A percentile compares a stretch with the other conserved stretches of the same genome.
phyloP scores from a whole-genome alignment of 2,113 vertebrate genomes.

The Dicrurus megarhynchus region DNA sequence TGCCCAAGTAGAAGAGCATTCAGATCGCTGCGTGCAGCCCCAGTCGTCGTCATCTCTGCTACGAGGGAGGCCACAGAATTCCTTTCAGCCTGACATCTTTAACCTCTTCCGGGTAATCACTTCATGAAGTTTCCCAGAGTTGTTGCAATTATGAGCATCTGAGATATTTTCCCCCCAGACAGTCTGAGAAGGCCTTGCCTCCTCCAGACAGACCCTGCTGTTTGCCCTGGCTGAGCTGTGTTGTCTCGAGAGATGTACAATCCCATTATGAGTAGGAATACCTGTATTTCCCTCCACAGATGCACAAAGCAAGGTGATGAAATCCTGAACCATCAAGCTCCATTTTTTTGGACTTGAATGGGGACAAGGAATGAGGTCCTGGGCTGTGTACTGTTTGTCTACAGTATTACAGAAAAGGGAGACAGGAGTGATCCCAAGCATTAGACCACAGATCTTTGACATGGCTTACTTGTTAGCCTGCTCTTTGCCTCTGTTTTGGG shows the following conservation, averaged over 20 bases:
- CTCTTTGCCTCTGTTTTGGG: neutral
- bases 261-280: neutral
- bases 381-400: neutral
- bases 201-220: neutral
- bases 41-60: neutral
- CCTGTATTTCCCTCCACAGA: neutral
- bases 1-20: constrained; percentile 29
- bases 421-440: neutral
- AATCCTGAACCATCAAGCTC: neutral
- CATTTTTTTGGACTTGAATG: neutral
- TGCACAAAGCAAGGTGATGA: neutral
- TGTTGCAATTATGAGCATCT: neutral
- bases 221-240: neutral
- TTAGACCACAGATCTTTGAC: accelerated
- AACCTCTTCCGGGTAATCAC: constrained; percentile 45
- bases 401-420: neutral
- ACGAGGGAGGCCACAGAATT: neutral
- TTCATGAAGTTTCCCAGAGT: neutral
- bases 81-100: constrained; percentile 41
- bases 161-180: neutral
- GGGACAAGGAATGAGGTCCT: neutral
- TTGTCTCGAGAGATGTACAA: neutral
- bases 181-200: neutral
- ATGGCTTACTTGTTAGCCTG: neutral
- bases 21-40: neutral